Evolutionary conservation across 2,113 vertebrate species (phyloP).

Genomic region (Tupaia tana): DNA sequence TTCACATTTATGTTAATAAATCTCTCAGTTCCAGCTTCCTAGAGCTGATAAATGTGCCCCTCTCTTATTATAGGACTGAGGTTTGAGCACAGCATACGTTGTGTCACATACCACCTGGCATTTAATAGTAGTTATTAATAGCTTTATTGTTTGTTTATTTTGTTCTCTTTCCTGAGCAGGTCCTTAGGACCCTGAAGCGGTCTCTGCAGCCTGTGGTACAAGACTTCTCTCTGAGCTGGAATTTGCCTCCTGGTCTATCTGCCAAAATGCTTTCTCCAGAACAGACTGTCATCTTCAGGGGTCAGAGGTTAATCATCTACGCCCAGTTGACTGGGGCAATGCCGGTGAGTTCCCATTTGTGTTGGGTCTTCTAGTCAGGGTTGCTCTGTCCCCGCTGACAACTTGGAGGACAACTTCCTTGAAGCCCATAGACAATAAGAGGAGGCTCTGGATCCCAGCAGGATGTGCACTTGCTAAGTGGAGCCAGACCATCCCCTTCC

Average conservation of each 20-base stretch:
- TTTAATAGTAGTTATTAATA: background rate
- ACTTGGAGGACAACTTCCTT: background rate
- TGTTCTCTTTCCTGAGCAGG: conserved; percentile 59
- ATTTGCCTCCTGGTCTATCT: conserved; percentile 76
- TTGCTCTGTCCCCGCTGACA: background rate
- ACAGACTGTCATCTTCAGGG: conserved; percentile 74
- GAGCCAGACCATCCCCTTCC: background rate
- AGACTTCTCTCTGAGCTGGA: conserved; percentile 77
- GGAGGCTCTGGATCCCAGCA: background rate
- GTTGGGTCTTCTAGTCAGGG: background rate
- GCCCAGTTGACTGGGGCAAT: conserved; percentile 73
- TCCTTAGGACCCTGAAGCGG: conserved; percentile 77
- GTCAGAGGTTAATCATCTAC: conserved; percentile 82
- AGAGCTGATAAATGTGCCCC: background rate
- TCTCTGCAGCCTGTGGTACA: conserved; percentile 75
- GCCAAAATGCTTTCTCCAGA: conserved; percentile 68
- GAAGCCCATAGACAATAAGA: background rate
- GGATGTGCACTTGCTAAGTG: background rate
- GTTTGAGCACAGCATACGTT: background rate
- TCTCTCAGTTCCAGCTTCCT: background rate
- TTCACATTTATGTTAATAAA: background rate
- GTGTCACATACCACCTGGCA: background rate
- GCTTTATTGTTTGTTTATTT: background rate
- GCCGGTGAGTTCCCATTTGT: conserved; percentile 50
- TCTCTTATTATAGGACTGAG: background rate